A percentile compares a stretch with the other conserved stretches of the same genome.
These are phyloP conservation scores for Lasioglossum pauxillum DNA, from an alignment of 2,888 invertebrate genomes.

Conservation along the genomic window DNA sequence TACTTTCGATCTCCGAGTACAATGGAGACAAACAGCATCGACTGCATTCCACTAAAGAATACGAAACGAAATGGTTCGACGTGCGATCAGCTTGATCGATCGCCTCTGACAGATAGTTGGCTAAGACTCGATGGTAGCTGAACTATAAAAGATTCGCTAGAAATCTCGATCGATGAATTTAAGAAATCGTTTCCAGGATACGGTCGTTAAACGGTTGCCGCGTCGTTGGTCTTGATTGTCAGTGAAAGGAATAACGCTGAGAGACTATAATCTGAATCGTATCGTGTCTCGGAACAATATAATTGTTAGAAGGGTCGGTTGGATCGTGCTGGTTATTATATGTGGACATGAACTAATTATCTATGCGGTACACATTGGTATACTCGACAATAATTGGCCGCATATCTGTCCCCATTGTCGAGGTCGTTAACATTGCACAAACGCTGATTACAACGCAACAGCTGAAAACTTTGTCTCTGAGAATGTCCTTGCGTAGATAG, in stretches of 20 bases:
- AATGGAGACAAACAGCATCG: not conserved
- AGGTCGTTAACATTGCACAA: conserved; percentile 68
- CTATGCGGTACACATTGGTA: not conserved
- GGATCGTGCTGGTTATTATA: conserved; percentile 17
- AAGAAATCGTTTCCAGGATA: conserved; percentile 10
- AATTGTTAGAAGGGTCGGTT: conserved; percentile 21
- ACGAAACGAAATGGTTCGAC: not conserved
- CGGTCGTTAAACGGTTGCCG: not conserved
- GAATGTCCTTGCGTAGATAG: conserved; percentile 69
- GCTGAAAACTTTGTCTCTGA: conserved; percentile 60
- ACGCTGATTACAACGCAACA: conserved; percentile 50
- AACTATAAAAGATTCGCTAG: not conserved
- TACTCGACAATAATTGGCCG: conserved; percentile 48
- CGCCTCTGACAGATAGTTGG: not conserved
- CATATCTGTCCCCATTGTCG: conserved; percentile 69
- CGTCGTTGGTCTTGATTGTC: conserved; percentile 20
- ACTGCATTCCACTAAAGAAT: not conserved
- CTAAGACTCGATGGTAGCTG: not conserved
- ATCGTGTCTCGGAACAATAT: conserved; percentile 47
- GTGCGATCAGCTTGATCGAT: not conserved
- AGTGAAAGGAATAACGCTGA: conserved; percentile 53
- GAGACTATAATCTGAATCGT: conserved; percentile 40
- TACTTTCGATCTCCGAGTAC: not conserved
- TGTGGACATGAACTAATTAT: conserved; percentile 51
- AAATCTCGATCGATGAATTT: not conserved